phyloP scores from a whole-genome alignment of 2,797 vertebrate genomes.

The Phataginus tricuspis region DNA sequence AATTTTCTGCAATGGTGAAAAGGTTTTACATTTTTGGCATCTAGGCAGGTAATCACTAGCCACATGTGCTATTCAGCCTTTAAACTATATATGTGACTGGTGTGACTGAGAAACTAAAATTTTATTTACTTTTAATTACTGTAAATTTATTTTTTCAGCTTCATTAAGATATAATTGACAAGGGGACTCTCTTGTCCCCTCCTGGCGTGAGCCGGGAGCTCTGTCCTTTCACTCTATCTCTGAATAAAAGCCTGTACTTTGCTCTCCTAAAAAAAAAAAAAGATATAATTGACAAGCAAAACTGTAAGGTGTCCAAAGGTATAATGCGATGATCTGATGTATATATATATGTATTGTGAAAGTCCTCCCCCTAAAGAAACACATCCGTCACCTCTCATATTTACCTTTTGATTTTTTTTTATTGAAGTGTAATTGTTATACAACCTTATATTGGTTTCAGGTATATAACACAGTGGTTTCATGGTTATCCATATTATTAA shows the following conservation, averaged over 20 bases:
- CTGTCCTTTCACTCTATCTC: no score
- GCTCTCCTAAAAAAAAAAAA: no score
- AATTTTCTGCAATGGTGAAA: not conserved
- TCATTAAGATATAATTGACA: not conserved
- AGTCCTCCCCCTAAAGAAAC: not conserved
- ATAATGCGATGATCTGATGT: not conserved
- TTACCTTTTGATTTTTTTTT: not conserved
- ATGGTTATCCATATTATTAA: no score
- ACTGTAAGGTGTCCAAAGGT: not conserved
- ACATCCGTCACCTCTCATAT: not conserved
- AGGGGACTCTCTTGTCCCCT: no score
- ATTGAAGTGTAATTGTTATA: no score
- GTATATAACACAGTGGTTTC: no score
- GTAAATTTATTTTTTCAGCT: not conserved
- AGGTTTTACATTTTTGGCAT: not conserved
- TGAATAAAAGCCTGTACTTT: no score
- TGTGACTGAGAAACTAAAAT: not conserved
- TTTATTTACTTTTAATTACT: not conserved
- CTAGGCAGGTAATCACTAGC: not conserved
- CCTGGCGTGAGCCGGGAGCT: no score
- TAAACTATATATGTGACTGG: not conserved
- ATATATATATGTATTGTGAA: not conserved
- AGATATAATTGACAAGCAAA: not conserved
- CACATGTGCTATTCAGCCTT: not conserved
- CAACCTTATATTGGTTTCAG: no score